phyloP scores from a whole-genome alignment of 2,113 vertebrate genomes.

The Rhinolophus sinicus region DNA sequence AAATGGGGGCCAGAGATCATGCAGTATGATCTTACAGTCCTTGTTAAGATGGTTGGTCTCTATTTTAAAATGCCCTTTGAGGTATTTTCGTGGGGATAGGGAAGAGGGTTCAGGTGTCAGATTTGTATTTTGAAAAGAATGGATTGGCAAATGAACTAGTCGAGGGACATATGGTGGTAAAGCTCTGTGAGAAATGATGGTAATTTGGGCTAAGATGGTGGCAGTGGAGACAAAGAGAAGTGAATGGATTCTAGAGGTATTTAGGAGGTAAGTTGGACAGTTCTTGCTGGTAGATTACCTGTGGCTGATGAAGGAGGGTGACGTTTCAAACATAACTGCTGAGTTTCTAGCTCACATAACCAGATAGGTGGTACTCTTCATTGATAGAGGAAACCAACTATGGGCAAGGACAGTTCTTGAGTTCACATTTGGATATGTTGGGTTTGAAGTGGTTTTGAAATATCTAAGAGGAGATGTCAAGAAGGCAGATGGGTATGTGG shows the following conservation, averaged over 20 bases:
- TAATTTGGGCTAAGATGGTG: neutral
- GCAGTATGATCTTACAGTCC: neutral
- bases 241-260: neutral
- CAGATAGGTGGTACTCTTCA: neutral
- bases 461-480: neutral
- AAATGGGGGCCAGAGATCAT: neutral
- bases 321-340: slow-evolving; percentile 32
- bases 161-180: neutral
- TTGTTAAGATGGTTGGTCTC: neutral
- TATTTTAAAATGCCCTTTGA: neutral
- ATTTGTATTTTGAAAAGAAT: slow-evolving; percentile 22
- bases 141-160: neutral
- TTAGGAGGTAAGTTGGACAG: neutral
- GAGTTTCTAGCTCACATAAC: neutral
- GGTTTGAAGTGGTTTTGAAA: slow-evolving; percentile 20
- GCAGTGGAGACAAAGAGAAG: neutral
- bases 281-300: neutral
- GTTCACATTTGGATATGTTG: neutral
- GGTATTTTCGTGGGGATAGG: neutral
- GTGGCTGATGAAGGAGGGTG: neutral
- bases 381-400: neutral
- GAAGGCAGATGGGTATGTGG: neutral
- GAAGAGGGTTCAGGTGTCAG: neutral
- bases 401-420: neutral
- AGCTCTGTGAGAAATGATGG: neutral